These are phyloP conservation scores for Gryon sp. DNA, from an alignment of 1,140 invertebrate genomes.

Conservation along the genomic window DNA sequence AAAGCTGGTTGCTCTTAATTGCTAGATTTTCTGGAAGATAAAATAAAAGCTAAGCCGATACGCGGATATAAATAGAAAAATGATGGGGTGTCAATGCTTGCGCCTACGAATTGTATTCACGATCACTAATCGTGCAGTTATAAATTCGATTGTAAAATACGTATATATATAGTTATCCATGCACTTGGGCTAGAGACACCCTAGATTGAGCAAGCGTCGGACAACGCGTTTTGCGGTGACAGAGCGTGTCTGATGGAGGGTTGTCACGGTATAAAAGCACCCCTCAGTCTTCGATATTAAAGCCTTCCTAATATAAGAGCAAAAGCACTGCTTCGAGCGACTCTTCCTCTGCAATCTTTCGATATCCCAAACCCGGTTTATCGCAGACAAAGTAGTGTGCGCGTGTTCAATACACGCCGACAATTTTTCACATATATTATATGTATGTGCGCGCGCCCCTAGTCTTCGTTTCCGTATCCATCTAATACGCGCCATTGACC, in stretches of 20 bases:
- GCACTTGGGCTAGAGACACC: slow-evolving; percentile 26
- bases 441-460: slow-evolving; percentile 37
- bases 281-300: slow-evolving; percentile 76
- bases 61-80: too few relatives aligned
- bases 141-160: slow-evolving; percentile 51
- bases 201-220: slow-evolving; percentile 66
- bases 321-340: slow-evolving; percentile 65
- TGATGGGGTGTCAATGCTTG: too few relatives aligned
- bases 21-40: too few relatives aligned
- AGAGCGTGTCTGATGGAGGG: slow-evolving; percentile 78
- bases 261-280: slow-evolving; percentile 74
- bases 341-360: slow-evolving; percentile 63
- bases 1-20: too few relatives aligned
- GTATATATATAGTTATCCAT: slow-evolving; percentile 36
- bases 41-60: too few relatives aligned
- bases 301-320: slow-evolving; percentile 76
- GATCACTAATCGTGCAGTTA: slow-evolving; percentile 50
- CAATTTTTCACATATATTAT: slow-evolving; percentile 34
- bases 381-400: slow-evolving; percentile 30
- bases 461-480: slow-evolving; percentile 74
- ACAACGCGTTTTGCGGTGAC: slow-evolving; percentile 77
- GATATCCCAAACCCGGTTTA: slow-evolving; percentile 64
- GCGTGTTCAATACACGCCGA: slow-evolving; percentile 34
- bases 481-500: slow-evolving; percentile 78
- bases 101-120: too few relatives aligned